Evolutionary conservation across 2,888 invertebrate genomes (phyloP), one percentile per base, ranked within the genome.

Genomic region (Lithophane socia): DNA sequence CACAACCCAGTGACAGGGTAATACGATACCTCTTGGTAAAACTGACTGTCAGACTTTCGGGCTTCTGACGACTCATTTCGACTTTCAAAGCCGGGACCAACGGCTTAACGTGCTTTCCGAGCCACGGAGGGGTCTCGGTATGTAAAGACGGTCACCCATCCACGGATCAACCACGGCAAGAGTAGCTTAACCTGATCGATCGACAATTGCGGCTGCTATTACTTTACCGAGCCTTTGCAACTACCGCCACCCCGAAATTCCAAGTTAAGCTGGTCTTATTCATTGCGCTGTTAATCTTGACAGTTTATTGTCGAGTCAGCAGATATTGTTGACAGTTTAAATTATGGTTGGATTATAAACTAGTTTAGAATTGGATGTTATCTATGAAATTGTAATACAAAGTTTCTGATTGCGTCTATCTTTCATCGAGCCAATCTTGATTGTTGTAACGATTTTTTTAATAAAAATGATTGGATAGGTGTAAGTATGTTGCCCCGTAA

Each of bases 231-330:
- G n/a, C 37, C 1, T 52, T 70, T 52, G 44, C 44, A 44, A 82
- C 12, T 63, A 67, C 67, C 79, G 71, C 71, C 71, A 71, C n/a
- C 0, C 13, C 21, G 2, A 66, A 42, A 12, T 52, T 44, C 29
- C 65, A 64, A 83, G 13, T 12, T 56, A 64, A 18, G 24, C 44
- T 82, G 67, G 71, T 24, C 54, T 0, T 47, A 42, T 37, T 24
- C 79, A 86, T 78, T 69, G 65, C 42, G 44, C 54, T 65, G 76
- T 69, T 79, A 73, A 77, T 83, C 79, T 85, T 66, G 67, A 73
- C 65, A 75, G 78, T 73, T 56, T 24, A 66, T 61, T 75, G 74
- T 60, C 72, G 73, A 65, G 78, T 75, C 74, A 82, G 47, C 80
- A 77, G 82, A 67, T 80, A 74, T 10, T 44, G 69, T 78, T 70